Conservation (phyloP, 2,797 vertebrate genomes). For the Bucorvus abyssinicus region DNA sequence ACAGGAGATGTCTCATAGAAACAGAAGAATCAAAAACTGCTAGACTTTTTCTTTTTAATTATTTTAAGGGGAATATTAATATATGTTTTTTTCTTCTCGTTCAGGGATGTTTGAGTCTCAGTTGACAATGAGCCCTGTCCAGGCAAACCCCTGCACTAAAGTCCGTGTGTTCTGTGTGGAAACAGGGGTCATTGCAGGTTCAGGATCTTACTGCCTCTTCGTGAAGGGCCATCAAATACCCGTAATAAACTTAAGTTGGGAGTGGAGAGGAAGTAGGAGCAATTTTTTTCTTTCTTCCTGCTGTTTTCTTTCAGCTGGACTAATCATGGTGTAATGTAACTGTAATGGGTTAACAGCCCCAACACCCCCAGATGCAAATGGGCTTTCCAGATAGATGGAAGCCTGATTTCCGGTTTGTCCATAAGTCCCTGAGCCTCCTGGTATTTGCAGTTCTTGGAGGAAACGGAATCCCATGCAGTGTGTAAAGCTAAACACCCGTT, state of each 20-base stretch:
- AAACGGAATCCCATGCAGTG: neutral
- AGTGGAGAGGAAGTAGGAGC: constrained; percentile 9
- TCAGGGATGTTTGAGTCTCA: constrained; percentile 1
- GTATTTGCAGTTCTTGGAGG: neutral
- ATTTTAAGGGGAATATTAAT: neutral
- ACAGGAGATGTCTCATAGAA: neutral
- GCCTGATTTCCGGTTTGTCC: neutral
- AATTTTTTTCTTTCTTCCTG: neutral
- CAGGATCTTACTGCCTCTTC: constrained; percentile 27
- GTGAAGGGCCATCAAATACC: constrained; percentile 50
- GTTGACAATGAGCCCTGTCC: neutral
- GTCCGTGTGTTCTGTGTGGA: constrained; percentile 33
- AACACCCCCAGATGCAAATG: neutral
- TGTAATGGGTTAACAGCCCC: neutral
- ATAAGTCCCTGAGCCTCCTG: neutral
- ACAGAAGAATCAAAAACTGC: neutral
- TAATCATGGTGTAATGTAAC: constrained; percentile 24
- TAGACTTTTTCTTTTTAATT: neutral
- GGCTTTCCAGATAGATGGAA: neutral
- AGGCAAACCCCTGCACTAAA: neutral
- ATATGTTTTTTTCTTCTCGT: constrained; percentile 2
- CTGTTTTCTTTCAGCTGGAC: constrained; percentile 28
- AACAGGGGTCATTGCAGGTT: constrained; percentile 42
- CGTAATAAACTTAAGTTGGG: constrained; percentile 41
- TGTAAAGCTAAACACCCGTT: neutral